Base-by-base conservation (phyloP, 2,888 invertebrate genomes). In the Endotricha flammealis region DNA sequence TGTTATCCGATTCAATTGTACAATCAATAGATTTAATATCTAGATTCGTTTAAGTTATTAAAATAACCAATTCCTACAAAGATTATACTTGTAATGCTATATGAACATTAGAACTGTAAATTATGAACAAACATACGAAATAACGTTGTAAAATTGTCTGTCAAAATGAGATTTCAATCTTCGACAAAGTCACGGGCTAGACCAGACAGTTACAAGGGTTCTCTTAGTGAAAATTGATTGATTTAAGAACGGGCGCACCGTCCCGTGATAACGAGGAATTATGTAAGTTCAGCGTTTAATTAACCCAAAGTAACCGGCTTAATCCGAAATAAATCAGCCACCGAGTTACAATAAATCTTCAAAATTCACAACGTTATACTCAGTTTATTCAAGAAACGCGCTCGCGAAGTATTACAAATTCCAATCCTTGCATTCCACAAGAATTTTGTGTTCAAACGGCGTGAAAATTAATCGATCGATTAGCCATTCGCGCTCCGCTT, bases 401-500 rank as follows among this genome's bases (percentile, higher is more conserved):
- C 13, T 27, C 30, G n/a, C 4, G 29, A 33, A 32, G 25, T 45
- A 52, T 51, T 52, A 47, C 53, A 54, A 55, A 61, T 55, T 61
- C 53, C 52, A 57, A 54, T 57, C 58, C 62, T 59, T 64, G 60
- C 64, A 70, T 60, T 65, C 57, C 53, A 44, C 50, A 51, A 64
- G 70, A 71, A 69, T 69, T 74, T 63, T 58, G 65, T 69, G 77
- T 67, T 68, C 71, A 74, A 78, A 67, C 65, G 58, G 71, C 63
- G 74, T 76, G 73, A 77, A 76, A 81, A 82, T 76, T 79, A 80
- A 77, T 78, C 78, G 72, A 75, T 79, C 77, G 79, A 80, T 81
- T 78, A 80, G 67, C 78, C 65, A 75, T 77, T 80, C 68, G 64
- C 63, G 64, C 64, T 71, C 58, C 61, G 64, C 57, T 69, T 68